phyloP scores from a whole-genome alignment of 1,140 invertebrate species.

The Melanaphis sacchari region DNA sequence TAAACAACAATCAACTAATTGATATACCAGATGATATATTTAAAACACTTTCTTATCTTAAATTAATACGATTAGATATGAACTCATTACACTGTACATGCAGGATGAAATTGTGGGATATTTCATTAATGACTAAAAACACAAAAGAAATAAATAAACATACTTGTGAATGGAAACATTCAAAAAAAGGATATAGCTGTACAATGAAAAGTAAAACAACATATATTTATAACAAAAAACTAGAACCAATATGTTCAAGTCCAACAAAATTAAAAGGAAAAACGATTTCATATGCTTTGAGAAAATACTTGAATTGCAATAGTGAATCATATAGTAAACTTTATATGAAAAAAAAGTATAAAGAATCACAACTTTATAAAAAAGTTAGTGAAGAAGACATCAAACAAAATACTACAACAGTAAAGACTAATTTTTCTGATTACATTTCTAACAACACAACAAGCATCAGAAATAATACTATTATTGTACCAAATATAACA shows the following conservation, averaged over 20 bases:
- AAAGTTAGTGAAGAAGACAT: not conserved
- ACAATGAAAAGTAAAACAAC: conserved; percentile 61
- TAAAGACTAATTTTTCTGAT: not conserved
- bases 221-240: conserved; percentile 68
- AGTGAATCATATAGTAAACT: conserved; percentile 30
- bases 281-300: conserved; percentile 70
- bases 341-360: conserved; percentile 54
- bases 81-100: conserved; percentile 78
- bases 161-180: conserved; percentile 63
- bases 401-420: not conserved
- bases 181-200: conserved; percentile 64
- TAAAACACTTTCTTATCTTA: conserved; percentile 64
- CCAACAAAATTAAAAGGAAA: conserved; percentile 69
- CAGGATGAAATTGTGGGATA: conserved; percentile 71
- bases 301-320: conserved; percentile 63
- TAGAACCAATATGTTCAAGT: conserved; percentile 71
- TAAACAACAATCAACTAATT: conserved; percentile 70
- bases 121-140: conserved; percentile 66
- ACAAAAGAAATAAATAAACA: conserved; percentile 64
- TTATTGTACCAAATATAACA: not conserved
- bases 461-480: not conserved
- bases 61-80: conserved; percentile 69
- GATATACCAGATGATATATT: conserved; percentile 70
- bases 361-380: conserved; percentile 48
- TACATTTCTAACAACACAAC: not conserved